phyloP scores from a whole-genome alignment of 2,888 invertebrate genomes.

The Cryptocephalus moraei region DNA sequence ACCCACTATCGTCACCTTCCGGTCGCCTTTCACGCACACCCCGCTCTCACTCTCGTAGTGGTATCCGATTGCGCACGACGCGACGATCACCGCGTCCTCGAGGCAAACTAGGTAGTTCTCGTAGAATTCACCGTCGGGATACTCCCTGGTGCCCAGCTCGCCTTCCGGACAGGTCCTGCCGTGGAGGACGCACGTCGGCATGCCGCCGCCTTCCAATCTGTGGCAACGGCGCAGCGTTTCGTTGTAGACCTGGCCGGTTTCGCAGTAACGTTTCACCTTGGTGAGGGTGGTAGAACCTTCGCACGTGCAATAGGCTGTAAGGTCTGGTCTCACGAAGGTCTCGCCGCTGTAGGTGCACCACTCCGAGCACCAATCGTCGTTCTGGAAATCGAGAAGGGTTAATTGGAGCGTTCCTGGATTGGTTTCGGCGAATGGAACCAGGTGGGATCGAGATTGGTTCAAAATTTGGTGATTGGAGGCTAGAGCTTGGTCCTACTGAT shows the following conservation, averaged over 20 bases:
- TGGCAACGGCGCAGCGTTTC: neutral
- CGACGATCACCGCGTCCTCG: slow-evolving; percentile 4
- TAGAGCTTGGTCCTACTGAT: too few species aligned
- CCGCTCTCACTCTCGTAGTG: slow-evolving; percentile 5
- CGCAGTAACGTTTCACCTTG: neutral
- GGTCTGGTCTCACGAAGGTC: neutral
- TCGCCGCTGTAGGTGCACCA: neutral
- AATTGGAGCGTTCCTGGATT: too few species aligned
- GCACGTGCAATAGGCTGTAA: neutral
- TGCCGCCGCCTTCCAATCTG: slow-evolving; percentile 3
- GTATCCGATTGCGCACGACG: slow-evolving; percentile 1
- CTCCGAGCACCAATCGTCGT: too few species aligned
- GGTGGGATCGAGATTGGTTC: too few species aligned
- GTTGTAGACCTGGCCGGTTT: slow-evolving; percentile 1
- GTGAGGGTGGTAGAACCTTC: neutral
- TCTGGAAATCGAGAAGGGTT: too few species aligned
- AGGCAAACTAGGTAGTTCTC: slow-evolving; percentile 6
- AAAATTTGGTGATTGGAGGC: too few species aligned
- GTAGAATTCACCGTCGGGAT: slow-evolving; percentile 5
- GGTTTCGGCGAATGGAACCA: too few species aligned
- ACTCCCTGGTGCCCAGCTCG: slow-evolving; percentile 1
- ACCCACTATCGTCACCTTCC: slow-evolving; percentile 4
- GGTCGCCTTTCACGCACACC: slow-evolving; percentile 2
- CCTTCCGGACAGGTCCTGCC: slow-evolving; percentile 4
- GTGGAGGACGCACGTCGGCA: slow-evolving; percentile 2